Evolutionary conservation across 1,140 invertebrate genomes (phyloP).

Genomic region (Cherax destructor): DNA sequence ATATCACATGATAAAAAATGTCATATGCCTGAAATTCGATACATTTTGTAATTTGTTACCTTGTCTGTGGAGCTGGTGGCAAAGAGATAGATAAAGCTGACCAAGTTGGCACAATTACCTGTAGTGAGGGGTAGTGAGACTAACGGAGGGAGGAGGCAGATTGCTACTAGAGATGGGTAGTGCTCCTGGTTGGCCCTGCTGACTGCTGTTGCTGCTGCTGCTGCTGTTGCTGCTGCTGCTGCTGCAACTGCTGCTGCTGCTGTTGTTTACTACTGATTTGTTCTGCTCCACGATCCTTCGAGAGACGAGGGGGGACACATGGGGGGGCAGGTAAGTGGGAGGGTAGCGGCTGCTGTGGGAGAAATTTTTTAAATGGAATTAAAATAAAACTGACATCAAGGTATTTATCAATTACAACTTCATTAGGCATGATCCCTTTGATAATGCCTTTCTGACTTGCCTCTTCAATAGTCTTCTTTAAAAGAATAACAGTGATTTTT

Average conservation of each 20-base stretch:
- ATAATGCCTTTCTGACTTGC: neutral
- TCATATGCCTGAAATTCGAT: too few species aligned
- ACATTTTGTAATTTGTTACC: too few species aligned
- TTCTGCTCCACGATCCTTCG: conserved; percentile 70
- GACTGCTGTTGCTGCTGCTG: conserved; percentile 23
- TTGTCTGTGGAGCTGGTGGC: too few species aligned
- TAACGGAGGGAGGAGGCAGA: conserved; percentile 39
- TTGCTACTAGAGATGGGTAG: conserved; percentile 61
- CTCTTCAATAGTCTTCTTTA: neutral
- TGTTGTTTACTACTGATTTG: conserved; percentile 38
- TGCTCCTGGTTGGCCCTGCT: conserved; percentile 16
- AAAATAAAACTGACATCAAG: neutral
- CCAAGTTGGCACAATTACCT: conserved; percentile 7
- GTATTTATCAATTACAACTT: neutral
- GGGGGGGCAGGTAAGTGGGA: conserved; percentile 71
- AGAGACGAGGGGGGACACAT: conserved; percentile 72
- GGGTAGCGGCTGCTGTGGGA: conserved; percentile 64
- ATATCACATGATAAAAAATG: too few species aligned
- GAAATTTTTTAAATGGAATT: neutral
- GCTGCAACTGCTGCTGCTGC: conserved; percentile 27
- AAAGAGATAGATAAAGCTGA: too few species aligned
- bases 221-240: conserved; percentile 25
- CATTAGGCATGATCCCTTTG: neutral
- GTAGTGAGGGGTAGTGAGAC: conserved; percentile 64
- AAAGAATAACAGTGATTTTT: too few species aligned